A percentile compares a stretch with the other conserved stretches of the same genome.
Evolutionary conservation across 2,888 invertebrate species (phyloP).

Genomic region (Meliscaeva auricollis): DNA sequence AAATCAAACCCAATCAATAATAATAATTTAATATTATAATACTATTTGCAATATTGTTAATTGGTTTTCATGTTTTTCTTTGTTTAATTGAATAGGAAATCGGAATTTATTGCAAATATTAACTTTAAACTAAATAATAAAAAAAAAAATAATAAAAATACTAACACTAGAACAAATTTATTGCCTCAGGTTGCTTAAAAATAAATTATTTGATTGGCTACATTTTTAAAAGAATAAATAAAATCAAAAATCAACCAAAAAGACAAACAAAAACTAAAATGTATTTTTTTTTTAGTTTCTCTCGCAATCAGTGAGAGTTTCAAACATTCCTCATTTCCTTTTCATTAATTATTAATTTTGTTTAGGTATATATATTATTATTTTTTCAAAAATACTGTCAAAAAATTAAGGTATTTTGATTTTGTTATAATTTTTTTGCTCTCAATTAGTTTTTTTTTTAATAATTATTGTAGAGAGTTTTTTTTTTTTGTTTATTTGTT

Average conservation of each 20-base stretch:
- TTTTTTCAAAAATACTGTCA: slow-evolving; percentile 61
- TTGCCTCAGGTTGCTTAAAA: slow-evolving; percentile 67
- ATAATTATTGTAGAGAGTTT: slow-evolving; percentile 23
- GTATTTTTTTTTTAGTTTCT: slow-evolving; percentile 40
- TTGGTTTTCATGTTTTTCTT: slow-evolving; percentile 17
- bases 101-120: slow-evolving; percentile 22
- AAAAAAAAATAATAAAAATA: slow-evolving; percentile 8
- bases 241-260: slow-evolving; percentile 9
- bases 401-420: slow-evolving; percentile 40
- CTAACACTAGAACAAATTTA: slow-evolving; percentile 50
- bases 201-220: slow-evolving; percentile 54
- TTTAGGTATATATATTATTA: slow-evolving; percentile 36
- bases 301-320: slow-evolving; percentile 51
- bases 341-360: slow-evolving; percentile 23
- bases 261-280: slow-evolving; percentile 19
- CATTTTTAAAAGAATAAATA: slow-evolving; percentile 1
- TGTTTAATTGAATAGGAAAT: slow-evolving; percentile 20
- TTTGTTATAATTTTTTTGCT: slow-evolving; percentile 35
- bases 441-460: slow-evolving; percentile 24
- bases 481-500: slow-evolving; percentile 26
- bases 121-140: slow-evolving; percentile 29
- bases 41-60: slow-evolving; percentile 64
- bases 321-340: slow-evolving; percentile 18
- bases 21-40: slow-evolving; percentile 66
- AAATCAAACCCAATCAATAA: slow-evolving; percentile 73